Conservation (phyloP, 92 coral and sea anemone species). For the Actinernus sp. region DNA sequence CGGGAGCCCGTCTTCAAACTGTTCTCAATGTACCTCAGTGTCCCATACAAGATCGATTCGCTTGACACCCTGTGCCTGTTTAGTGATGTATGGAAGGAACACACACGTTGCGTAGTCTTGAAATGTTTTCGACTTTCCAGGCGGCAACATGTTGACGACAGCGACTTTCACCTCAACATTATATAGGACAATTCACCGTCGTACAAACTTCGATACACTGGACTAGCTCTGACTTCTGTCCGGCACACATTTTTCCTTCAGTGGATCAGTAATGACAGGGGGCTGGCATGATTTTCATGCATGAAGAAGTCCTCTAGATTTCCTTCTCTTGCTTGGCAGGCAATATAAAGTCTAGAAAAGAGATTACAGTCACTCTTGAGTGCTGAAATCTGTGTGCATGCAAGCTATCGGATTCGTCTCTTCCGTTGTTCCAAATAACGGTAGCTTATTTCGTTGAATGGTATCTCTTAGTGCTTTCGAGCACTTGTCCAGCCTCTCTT, state of each 20-base stretch:
- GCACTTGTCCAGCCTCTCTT: constrained; percentile 5
- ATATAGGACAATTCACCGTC: not conserved
- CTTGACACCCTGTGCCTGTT: not conserved
- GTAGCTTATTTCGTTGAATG: constrained; percentile 5
- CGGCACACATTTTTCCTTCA: not conserved
- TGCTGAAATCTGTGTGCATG: constrained; percentile 3
- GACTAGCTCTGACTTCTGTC: not conserved
- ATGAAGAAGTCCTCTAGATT: constrained; percentile 9
- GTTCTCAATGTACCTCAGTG: not conserved
- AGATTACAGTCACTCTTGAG: constrained; percentile 25
- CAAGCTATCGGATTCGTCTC: too few relatives aligned
- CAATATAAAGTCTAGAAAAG: constrained; percentile 14
- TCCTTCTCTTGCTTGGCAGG: constrained; percentile 20
- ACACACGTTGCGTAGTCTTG: constrained; percentile 1
- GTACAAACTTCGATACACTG: not conserved
- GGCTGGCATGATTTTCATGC: constrained; percentile 23
- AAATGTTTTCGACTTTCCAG: not conserved
- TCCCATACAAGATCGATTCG: constrained; percentile 1
- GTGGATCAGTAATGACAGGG: constrained; percentile 2
- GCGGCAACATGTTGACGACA: constrained; percentile 1
- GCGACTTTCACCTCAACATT: not conserved
- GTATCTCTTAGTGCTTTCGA: constrained; percentile 4
- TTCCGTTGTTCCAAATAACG: constrained; percentile 11
- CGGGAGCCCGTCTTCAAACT: constrained; percentile 2
- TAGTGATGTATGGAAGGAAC: constrained; percentile 3